A percentile compares a stretch with the other conserved stretches of the same genome.
These are phyloP conservation scores for Gonioctena quinquepunctata DNA, from an alignment of 1,140 invertebrate species.

Conservation along the genomic window DNA sequence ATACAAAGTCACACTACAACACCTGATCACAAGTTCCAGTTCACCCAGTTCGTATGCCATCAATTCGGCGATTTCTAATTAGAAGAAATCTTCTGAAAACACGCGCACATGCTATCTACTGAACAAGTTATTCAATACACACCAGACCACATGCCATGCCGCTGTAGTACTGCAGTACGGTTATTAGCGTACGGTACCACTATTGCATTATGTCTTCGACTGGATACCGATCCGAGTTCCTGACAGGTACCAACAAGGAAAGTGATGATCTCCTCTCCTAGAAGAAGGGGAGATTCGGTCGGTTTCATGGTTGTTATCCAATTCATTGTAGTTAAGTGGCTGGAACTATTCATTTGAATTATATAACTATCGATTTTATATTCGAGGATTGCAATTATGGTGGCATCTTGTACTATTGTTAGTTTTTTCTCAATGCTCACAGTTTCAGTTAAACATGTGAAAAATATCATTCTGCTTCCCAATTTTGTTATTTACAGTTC, in stretches of 20 bases:
- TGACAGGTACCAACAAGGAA: neutral
- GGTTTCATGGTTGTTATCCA: neutral
- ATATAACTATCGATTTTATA: neutral
- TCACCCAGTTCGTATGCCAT: neutral
- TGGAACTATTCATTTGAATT: neutral
- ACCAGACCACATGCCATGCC: neutral
- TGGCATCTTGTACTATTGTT: too few relatives aligned
- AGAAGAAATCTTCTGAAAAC: neutral
- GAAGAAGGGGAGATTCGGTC: neutral
- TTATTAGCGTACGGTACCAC: constrained; percentile 30
- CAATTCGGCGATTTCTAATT: constrained; percentile 1
- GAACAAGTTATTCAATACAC: neutral
- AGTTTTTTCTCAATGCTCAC: too few relatives aligned
- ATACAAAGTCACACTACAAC: neutral
- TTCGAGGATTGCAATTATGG: too few relatives aligned
- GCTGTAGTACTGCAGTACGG: constrained; percentile 15
- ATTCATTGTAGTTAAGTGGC: neutral
- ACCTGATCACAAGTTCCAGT: neutral
- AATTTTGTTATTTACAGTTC: too few relatives aligned
- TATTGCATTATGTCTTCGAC: too few relatives aligned
- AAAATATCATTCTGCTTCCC: too few relatives aligned
- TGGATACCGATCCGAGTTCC: neutral
- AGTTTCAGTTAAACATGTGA: too few relatives aligned
- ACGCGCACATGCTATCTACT: constrained; percentile 11
- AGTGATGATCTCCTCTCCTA: neutral